Percentiles rank a stretch among this genome's conserved stretches.
These are phyloP conservation scores for Hydrolagus colliei DNA, from an alignment of 2,797 vertebrate genomes.

Conservation along the genomic window DNA sequence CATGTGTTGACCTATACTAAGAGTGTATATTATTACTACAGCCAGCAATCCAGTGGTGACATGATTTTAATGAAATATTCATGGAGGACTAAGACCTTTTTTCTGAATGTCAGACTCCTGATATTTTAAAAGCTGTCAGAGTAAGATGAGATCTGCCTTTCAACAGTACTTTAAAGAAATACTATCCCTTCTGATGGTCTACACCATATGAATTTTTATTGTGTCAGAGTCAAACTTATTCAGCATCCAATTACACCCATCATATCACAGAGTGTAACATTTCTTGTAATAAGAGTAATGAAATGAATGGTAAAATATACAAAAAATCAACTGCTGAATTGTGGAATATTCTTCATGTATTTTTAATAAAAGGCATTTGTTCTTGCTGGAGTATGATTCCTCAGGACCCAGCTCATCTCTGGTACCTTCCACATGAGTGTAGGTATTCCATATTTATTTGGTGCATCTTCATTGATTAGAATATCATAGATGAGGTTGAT, in stretches of 20 bases:
- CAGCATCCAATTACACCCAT: not conserved
- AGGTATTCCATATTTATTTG: too few relatives aligned
- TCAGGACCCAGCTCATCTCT: not conserved
- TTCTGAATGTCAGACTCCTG: conserved; percentile 23
- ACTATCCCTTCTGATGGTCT: not conserved
- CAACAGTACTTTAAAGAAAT: conserved; percentile 18
- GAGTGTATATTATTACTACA: conserved; percentile 21
- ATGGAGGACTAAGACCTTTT: conserved; percentile 12
- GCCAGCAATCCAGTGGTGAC: conserved; percentile 26
- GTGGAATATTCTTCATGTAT: not conserved
- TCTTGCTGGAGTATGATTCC: not conserved
- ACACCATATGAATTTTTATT: conserved; percentile 15
- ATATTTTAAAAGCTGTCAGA: conserved; percentile 27
- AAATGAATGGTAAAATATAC: not conserved
- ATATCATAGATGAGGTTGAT: too few relatives aligned
- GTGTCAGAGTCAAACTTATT: not conserved
- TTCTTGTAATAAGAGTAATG: not conserved
- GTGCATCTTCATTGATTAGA: too few relatives aligned
- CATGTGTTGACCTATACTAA: conserved; percentile 20
- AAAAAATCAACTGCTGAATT: not conserved
- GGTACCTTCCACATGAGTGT: too few relatives aligned
- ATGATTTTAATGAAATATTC: conserved; percentile 29
- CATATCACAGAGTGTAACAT: not conserved
- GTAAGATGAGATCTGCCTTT: conserved; percentile 5
- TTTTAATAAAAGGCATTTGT: not conserved